These are phyloP conservation scores for Scomberomorus guttatus DNA, from an alignment of 2,797 vertebrate genomes.

Conservation along the genomic window DNA sequence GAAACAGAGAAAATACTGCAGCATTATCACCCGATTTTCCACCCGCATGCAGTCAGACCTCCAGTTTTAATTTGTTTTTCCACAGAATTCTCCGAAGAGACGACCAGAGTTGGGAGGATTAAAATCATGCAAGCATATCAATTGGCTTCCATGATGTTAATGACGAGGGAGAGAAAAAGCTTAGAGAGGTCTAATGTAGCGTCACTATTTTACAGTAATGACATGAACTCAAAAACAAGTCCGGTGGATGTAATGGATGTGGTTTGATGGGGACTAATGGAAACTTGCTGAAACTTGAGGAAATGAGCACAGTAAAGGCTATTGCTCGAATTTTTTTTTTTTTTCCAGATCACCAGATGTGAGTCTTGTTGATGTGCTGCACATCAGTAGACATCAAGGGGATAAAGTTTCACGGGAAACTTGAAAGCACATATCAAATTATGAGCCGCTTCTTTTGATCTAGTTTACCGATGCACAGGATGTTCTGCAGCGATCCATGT, in stretches of 20 bases:
- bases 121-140: slow-evolving; percentile 64
- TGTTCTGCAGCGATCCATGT: background rate
- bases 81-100: slow-evolving; percentile 37
- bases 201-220: slow-evolving; percentile 65
- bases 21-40: slow-evolving; percentile 31
- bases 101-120: slow-evolving; percentile 49
- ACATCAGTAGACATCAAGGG: slow-evolving; percentile 46
- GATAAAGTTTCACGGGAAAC: slow-evolving; percentile 42
- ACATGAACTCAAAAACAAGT: slow-evolving; percentile 46
- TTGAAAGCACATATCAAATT: slow-evolving; percentile 44
- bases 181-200: slow-evolving; percentile 66
- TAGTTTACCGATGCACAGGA: slow-evolving; percentile 8
- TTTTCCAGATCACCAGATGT: slow-evolving; percentile 4
- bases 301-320: slow-evolving; percentile 12
- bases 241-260: slow-evolving; percentile 41
- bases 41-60: slow-evolving; percentile 24
- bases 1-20: slow-evolving; percentile 13
- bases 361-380: slow-evolving; percentile 32
- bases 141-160: slow-evolving; percentile 59
- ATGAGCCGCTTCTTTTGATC: slow-evolving; percentile 42
- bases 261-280: slow-evolving; percentile 51
- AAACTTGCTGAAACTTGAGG: slow-evolving; percentile 33
- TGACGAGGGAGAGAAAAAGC: slow-evolving; percentile 46
- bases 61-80: slow-evolving; percentile 68
- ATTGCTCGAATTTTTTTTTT: background rate